Percentiles rank a stretch among this genome's conserved stretches.
These are phyloP conservation scores for Leucozona laternaria DNA, from an alignment of 2,888 invertebrate species.

Conservation along the genomic window DNA sequence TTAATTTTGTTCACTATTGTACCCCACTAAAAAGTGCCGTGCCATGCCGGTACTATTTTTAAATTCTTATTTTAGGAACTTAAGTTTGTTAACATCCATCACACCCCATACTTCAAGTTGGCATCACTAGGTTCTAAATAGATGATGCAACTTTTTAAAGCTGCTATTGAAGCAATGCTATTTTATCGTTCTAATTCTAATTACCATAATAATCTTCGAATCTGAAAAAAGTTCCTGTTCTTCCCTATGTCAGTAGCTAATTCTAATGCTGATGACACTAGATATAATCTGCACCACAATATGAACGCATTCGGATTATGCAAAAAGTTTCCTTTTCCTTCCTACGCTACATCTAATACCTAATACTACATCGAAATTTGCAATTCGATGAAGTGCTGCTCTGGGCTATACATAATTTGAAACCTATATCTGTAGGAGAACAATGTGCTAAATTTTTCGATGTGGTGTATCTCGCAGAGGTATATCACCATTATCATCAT, in stretches of 20 bases:
- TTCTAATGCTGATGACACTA: neutral
- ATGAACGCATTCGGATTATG: neutral
- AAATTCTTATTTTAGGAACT: too few species aligned
- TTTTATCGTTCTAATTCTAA: neutral
- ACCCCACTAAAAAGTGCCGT: too few species aligned
- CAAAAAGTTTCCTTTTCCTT: neutral
- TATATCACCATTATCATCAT: constrained; percentile 12
- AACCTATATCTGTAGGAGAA: constrained; percentile 13
- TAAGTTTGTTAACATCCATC: too few species aligned
- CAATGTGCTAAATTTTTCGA: constrained; percentile 61
- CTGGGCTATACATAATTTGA: too few species aligned
- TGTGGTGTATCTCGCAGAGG: constrained; percentile 7
- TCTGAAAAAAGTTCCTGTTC: neutral
- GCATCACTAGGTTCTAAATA: too few species aligned
- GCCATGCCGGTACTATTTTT: too few species aligned
- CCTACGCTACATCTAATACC: too few species aligned
- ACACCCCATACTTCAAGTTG: too few species aligned
- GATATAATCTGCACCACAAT: neutral
- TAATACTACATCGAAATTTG: neutral
- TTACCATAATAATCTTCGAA: neutral
- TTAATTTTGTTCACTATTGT: too few species aligned
- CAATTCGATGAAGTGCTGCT: neutral
- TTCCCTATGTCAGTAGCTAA: neutral
- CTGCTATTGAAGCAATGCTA: too few species aligned
- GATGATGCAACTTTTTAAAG: too few species aligned